A percentile compares a stretch with the other conserved stretches of the same genome.
These are phyloP conservation scores for Montipora capitata DNA, from an alignment of 92 coral and sea anemone genomes.

Conservation along the genomic window DNA sequence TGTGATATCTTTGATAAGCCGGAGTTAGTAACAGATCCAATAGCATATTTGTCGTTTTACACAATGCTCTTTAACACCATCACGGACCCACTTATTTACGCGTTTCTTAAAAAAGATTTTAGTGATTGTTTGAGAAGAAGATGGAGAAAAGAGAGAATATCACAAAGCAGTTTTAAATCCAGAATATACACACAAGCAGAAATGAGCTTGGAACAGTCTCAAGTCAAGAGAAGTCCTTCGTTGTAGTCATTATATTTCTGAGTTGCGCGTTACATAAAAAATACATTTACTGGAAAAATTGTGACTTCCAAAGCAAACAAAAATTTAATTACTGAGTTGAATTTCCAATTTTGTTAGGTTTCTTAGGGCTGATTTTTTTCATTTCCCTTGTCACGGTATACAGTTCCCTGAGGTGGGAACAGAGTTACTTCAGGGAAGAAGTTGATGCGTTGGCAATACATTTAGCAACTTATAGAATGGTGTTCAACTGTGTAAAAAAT, in stretches of 20 bases:
- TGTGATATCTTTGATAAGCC: slow-evolving; percentile 72
- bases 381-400: too few species aligned
- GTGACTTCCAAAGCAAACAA: background rate
- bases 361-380: too few species aligned
- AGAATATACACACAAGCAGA: slow-evolving; percentile 24
- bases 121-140: slow-evolving; percentile 63
- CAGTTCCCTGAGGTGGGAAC: too few species aligned
- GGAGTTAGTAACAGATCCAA: slow-evolving; percentile 65
- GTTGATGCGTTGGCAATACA: too few species aligned
- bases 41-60: slow-evolving; percentile 80
- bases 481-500: too few species aligned
- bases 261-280: too few species aligned
- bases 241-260: background rate
- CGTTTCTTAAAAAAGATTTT: slow-evolving; percentile 87
- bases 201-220: slow-evolving; percentile 9
- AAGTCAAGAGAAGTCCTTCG: background rate
- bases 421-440: too few species aligned
- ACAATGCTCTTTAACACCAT: slow-evolving; percentile 87
- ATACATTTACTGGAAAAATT: background rate
- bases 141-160: slow-evolving; percentile 10
- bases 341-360: background rate
- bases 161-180: background rate
- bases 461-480: too few species aligned
- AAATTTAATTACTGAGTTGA: background rate
- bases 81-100: slow-evolving; percentile 87